Base-by-base conservation (phyloP, 2,797 vertebrate species). In the Trematomus bernacchii region DNA sequence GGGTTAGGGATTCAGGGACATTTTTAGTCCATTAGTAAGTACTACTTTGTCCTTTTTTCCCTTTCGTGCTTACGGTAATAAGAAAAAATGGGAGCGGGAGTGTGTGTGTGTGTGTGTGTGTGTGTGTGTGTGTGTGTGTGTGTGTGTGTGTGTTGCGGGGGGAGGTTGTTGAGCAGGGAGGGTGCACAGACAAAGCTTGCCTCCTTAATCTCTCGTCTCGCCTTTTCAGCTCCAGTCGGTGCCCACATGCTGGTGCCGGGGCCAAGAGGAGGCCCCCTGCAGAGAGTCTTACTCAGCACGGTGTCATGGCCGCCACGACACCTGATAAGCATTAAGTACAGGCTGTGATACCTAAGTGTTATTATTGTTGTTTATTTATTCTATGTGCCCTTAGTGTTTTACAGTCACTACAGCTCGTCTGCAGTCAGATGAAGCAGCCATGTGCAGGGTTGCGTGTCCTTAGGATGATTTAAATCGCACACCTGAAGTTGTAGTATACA, bases 241-340 rank as follows among this genome's bases (percentile, higher is more conserved):
- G 90, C 79, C 91, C 91, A 87, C 92, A 88, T 87, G 89, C 95
- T 95, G 78, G 90, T 94, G 96, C 94, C 85, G 91, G 90, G 95
- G 92, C 94, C 80, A 80, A 96, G 94, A 94, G 94, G 93, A 94
- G 86, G 84, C 85, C 93, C 93, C 95, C 96, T 90, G 93, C 90
- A 70, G 96, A 92, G 96, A 95, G 90, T 95, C 95, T 95, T 95
- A 96, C 96, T 95, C 96, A 96, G 95, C 92, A 91, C 94, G 94
- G 95, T 95, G 95, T 95, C 94, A 68, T 86, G 94, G 94, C 94
- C 93, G 91, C 93, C 92, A 87, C 2, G 52, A 89, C 93, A 96
- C 94, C 95, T 94, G 87, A 92, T 94, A 95, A 96, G 95, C 95
- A 94, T 95, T 95, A 95, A 96, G 94, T 91, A 94, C 92, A 92